Percentiles rank a stretch among this genome's conserved stretches.
phyloP scores from a whole-genome alignment of 2,888 invertebrate genomes.

The Callyntrura guangdongensis region DNA sequence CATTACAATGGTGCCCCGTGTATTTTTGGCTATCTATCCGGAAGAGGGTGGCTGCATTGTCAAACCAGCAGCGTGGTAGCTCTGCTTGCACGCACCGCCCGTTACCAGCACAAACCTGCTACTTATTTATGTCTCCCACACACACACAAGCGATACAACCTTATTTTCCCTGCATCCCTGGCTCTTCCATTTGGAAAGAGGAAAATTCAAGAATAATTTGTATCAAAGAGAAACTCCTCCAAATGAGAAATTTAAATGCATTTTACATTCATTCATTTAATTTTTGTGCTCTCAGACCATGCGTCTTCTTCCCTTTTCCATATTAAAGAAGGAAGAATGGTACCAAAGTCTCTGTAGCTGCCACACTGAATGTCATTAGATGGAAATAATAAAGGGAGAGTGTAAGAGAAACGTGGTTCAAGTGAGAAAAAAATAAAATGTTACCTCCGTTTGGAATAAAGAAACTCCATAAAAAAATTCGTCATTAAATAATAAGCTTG shows the following conservation, averaged over 20 bases:
- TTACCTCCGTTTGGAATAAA: slow-evolving; percentile 48
- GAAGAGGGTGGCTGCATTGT: background rate
- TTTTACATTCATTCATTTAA: slow-evolving; percentile 65
- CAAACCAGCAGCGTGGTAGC: background rate
- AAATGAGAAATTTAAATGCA: slow-evolving; percentile 65
- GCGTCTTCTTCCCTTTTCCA: background rate
- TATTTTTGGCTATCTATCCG: background rate
- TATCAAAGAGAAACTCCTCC: slow-evolving; percentile 15
- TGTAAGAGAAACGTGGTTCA: background rate
- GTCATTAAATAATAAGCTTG: slow-evolving; percentile 77
- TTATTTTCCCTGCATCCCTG: background rate
- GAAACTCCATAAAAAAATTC: slow-evolving; percentile 66
- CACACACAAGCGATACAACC: slow-evolving; percentile 2
- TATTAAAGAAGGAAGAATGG: background rate
- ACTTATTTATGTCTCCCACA: slow-evolving; percentile 11
- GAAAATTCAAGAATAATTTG: slow-evolving; percentile 63
- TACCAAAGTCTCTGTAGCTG: background rate
- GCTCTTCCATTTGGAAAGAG: slow-evolving; percentile 9
- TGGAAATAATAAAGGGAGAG: slow-evolving; percentile 2
- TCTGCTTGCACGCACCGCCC: background rate
- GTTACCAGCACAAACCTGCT: slow-evolving; percentile 4
- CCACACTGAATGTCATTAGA: slow-evolving; percentile 56
- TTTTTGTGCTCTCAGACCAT: background rate
- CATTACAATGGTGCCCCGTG: background rate
- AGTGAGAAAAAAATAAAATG: slow-evolving; percentile 63